These are phyloP conservation scores for Canis aureus DNA, from an alignment of 2,113 vertebrate genomes.

Conservation along the genomic window DNA sequence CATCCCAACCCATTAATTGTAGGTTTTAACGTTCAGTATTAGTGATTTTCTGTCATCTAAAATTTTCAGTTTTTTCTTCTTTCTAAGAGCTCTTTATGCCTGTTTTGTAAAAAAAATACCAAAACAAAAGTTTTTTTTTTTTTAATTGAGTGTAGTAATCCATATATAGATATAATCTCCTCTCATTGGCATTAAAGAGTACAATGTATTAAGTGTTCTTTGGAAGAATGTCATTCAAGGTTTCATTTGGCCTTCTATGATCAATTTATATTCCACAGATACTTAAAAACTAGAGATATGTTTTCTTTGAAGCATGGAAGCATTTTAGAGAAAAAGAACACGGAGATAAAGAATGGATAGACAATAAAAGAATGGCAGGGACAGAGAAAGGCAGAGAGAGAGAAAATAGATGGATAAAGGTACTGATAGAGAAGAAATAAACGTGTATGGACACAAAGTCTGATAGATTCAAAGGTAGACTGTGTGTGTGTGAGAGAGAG, in stretches of 20 bases:
- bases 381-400: not conserved
- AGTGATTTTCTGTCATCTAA: not conserved
- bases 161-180: not conserved
- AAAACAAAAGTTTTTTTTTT: not conserved
- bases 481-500: not conserved
- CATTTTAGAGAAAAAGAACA: not conserved
- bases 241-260: not conserved
- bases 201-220: not conserved
- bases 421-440: not conserved
- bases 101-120: not conserved
- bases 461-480: not conserved
- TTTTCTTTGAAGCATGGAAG: not conserved
- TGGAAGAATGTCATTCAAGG: not conserved
- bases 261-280: not conserved
- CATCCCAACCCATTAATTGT: not conserved
- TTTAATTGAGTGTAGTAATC: not conserved
- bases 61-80: not conserved
- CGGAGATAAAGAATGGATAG: not conserved
- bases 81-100: not conserved
- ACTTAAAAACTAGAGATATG: not conserved
- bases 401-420: not conserved
- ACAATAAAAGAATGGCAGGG: not conserved
- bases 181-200: not conserved
- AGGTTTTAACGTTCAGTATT: not conserved
- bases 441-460: not conserved